Evolutionary conservation across 2,113 vertebrate species (phyloP).

Genomic region (Pitta sordida): DNA sequence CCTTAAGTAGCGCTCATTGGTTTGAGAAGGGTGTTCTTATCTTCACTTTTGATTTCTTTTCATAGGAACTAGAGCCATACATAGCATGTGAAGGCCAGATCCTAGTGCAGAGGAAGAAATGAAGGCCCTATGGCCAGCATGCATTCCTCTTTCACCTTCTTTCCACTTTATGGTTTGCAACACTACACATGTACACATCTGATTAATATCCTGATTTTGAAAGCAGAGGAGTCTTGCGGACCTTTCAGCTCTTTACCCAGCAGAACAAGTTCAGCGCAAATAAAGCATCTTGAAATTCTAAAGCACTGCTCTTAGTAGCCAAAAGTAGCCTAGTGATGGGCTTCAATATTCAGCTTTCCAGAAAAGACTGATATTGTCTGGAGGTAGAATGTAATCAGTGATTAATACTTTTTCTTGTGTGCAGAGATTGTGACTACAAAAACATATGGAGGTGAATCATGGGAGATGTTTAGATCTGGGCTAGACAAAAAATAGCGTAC

Average conservation of each 20-base stretch:
- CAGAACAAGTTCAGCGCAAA: not conserved
- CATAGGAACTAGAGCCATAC: not conserved
- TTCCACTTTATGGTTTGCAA: not conserved
- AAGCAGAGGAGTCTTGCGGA: not conserved
- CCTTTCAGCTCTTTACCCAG: not conserved
- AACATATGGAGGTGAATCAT: not conserved
- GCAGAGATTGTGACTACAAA: not conserved
- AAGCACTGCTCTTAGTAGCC: not conserved
- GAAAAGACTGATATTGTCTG: not conserved
- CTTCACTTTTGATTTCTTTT: not conserved
- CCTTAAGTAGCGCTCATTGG: not conserved
- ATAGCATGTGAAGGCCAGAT: not conserved
- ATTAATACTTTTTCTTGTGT: not conserved
- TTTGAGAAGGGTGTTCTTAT: not conserved
- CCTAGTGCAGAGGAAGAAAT: not conserved
- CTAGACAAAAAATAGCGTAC: not conserved
- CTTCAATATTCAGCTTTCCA: not conserved
- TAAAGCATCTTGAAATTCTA: not conserved
- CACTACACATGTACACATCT: not conserved
- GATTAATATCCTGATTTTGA: not conserved
- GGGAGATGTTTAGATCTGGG: not conserved
- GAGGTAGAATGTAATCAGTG: not conserved
- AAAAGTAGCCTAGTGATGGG: not conserved
- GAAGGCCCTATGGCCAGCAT: not conserved
- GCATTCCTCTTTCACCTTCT: not conserved